Evolutionary conservation across 2,113 vertebrate genomes (phyloP).

Genomic region (Romanogobio albipinnatus): DNA sequence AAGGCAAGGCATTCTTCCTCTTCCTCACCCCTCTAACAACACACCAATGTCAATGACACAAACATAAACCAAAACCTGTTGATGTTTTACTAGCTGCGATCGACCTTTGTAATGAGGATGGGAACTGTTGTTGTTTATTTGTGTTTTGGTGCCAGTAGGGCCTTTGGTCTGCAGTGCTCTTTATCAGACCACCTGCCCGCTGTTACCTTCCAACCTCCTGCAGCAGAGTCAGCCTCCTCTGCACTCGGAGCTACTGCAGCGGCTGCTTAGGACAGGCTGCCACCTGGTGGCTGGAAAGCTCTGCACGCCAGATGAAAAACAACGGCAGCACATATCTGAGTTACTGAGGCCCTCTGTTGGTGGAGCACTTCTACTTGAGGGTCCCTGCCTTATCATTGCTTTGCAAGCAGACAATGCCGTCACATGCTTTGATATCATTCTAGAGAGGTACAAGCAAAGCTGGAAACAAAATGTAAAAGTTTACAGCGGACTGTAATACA

Average conservation of each 20-base stretch:
- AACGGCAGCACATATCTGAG: conserved; percentile 60
- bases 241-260: conserved; percentile 65
- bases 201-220: conserved; percentile 65
- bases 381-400: conserved; percentile 72
- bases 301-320: conserved; percentile 58
- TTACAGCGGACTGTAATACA: background rate
- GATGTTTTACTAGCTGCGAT: conserved; percentile 47
- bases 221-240: conserved; percentile 54
- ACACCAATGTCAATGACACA: background rate
- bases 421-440: conserved; percentile 64
- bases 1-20: conserved; percentile 31
- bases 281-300: conserved; percentile 71
- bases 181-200: conserved; percentile 76
- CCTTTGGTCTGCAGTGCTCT: conserved; percentile 47
- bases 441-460: conserved; percentile 67
- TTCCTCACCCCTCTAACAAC: background rate
- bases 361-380: conserved; percentile 42
- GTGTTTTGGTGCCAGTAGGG: conserved; percentile 60
- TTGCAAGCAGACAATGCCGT: conserved; percentile 63
- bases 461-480: background rate
- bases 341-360: conserved; percentile 44
- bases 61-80: conserved; percentile 28
- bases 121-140: conserved; percentile 47
- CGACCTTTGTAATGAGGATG: conserved; percentile 43
- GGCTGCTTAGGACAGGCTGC: conserved; percentile 67